Base-by-base conservation (phyloP, 2,797 vertebrate species). In the Takifugu rubripes region DNA sequence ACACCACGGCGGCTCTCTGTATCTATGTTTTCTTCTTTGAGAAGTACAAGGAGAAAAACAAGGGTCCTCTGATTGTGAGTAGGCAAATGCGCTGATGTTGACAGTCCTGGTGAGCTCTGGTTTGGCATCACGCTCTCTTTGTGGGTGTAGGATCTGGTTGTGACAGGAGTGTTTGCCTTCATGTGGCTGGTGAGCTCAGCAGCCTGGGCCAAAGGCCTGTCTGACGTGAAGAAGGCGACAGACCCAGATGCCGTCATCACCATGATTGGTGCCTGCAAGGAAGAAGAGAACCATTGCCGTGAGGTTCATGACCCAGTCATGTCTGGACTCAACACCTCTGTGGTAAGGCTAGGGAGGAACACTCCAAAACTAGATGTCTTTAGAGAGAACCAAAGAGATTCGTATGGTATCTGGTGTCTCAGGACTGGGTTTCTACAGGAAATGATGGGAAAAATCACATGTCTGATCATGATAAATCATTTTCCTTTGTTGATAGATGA, bases 311-410 rank as follows among this genome's bases (percentile, higher is more conserved):
- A 94, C 59, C 94, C 94, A 0, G 89, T 95, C 62, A 91, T 93
- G 82, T 95, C 94, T 0, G 94, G 94, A 69, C 92, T 96, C 68
- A 96, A 94, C 87, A 95, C 94, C 46, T 96, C 94, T 0, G 94
- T 96, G 91, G 94, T 96, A 68, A 89, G 83, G 81, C 57, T 21
- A 21, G 21, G 21, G 21, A 21, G 21, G 21, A 21, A 21, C 21
- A 21, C 21, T 21, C 21, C 21, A 21, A 21, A 21, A 21, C 21
- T 21, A 21, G 21, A 21, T 21, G 1, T 21, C 21, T 21, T 21
- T 21, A 21, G 21, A 21, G 21, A 21, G 21, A 21, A 21, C 21
- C 21, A 21, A 21, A 21, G 21, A 21, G 1, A 21, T 21, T 21
- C 1, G 21, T 21, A 21, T 1, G 21, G 21, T 21, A 21, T 21